A percentile compares a stretch with the other conserved stretches of the same genome.
Evolutionary conservation across 2,797 vertebrate genomes (phyloP).

Genomic region (Fundulus diaphanus): DNA sequence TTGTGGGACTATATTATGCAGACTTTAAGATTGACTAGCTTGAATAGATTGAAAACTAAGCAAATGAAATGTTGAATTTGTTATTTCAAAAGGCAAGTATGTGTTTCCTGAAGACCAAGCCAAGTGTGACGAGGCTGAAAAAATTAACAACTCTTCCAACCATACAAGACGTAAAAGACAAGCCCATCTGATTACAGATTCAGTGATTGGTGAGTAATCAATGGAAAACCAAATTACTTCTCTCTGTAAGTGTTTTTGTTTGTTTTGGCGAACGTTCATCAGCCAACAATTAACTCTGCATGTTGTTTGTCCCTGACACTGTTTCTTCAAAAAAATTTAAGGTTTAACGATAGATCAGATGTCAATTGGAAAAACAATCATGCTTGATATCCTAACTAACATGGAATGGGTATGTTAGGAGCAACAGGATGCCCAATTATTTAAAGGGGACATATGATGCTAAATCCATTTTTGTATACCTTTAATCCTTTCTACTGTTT

Average conservation of each 20-base stretch:
- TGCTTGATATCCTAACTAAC: too few relatives aligned
- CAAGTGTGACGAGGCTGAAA: slow-evolving; percentile 28
- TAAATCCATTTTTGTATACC: too few relatives aligned
- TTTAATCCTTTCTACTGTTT: too few relatives aligned
- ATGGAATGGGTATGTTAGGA: too few relatives aligned
- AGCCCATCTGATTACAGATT: slow-evolving; percentile 49
- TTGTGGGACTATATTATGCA: too few relatives aligned
- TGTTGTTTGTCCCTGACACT: background rate
- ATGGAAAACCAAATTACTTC: background rate
- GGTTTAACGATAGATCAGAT: too few relatives aligned
- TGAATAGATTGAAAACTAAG: background rate
- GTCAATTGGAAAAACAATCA: too few relatives aligned
- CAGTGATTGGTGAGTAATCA: slow-evolving; percentile 56
- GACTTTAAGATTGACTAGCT: too few relatives aligned
- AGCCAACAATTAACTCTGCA: too few relatives aligned
- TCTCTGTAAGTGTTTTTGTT: background rate
- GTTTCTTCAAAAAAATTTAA: background rate
- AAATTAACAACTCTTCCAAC: background rate
- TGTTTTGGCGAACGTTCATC: background rate
- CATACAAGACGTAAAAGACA: slow-evolving; percentile 53
- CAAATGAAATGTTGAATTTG: slow-evolving; percentile 5
- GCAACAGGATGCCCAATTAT: too few relatives aligned
- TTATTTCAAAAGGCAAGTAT: slow-evolving; percentile 34
- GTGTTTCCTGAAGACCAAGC: slow-evolving; percentile 2
- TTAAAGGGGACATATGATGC: too few relatives aligned